Evolutionary conservation across 2,113 vertebrate genomes (phyloP).

Genomic region (Pimephales promelas): DNA sequence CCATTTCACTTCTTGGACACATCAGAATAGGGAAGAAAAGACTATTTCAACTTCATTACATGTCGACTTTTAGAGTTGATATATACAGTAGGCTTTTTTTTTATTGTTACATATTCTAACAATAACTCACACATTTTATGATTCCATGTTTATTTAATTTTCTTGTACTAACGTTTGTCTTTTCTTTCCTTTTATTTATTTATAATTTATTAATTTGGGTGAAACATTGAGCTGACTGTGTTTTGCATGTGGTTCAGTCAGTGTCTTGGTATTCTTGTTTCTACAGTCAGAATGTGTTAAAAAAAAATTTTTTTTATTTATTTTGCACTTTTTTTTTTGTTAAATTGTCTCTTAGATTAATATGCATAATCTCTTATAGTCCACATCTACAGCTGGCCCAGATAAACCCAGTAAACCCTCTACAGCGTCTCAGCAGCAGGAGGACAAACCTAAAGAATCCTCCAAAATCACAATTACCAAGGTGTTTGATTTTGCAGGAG

Average conservation of each 20-base stretch:
- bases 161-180: background rate
- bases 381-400: slow-evolving; percentile 52
- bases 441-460: slow-evolving; percentile 71
- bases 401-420: slow-evolving; percentile 62
- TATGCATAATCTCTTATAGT: slow-evolving; percentile 61
- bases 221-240: background rate
- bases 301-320: background rate
- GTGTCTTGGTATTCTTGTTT: background rate
- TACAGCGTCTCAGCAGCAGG: slow-evolving; percentile 60
- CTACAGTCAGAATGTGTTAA: background rate
- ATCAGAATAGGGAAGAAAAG: too few relatives aligned
- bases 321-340: background rate
- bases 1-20: too few relatives aligned
- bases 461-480: slow-evolving; percentile 89
- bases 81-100: too few relatives aligned
- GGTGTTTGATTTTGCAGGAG: slow-evolving; percentile 94
- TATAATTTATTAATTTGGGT: background rate
- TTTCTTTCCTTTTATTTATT: background rate
- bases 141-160: background rate
- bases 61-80: too few relatives aligned
- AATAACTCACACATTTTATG: too few relatives aligned
- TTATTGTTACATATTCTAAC: too few relatives aligned
- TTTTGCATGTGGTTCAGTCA: background rate
- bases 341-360: background rate
- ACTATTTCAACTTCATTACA: too few relatives aligned